Base-by-base conservation (phyloP, 2,888 invertebrate genomes). In the Heterodera filipjevi region DNA sequence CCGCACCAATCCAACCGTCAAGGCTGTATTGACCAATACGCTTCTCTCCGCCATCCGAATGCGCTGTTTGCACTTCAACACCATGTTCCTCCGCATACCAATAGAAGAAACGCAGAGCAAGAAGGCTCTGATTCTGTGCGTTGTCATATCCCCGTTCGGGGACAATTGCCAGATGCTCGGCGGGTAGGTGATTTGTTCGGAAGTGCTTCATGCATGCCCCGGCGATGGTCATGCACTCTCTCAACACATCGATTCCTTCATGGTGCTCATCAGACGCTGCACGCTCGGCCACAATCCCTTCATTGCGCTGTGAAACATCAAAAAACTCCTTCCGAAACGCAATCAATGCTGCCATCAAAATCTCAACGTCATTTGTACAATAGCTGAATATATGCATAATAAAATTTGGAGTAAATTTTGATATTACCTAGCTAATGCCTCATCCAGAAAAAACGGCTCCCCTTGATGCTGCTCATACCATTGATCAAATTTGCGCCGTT, bases 71-170 rank as follows among this genome's bases (percentile, higher is more conserved):
- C 3, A 76, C 19, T 14, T 14, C 6, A 12, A 70, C 71, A 2
- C 32, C 35, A 49, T 77, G 14, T 16, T 71, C 39, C 39, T 44
- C 33, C 6, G 44, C 46, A 19, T 71, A 77, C 77, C 77, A 77
- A 5, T 77, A 12, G 39, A 77, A 8, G 46, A 66, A 77, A 8
- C 46, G 35, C 16, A 77, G 39, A 2, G 77, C 77, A 0, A 77
- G 16, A 1, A 49, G 6, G 19, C 77, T 77, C 16, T 77, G 77
- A 16, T 46, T 33, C 12, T 70, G 32, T 0, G n/a, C 33, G 33
- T 68, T 68, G 33, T 39, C 68, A 68, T 68, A 68, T 10, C 39
- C 39, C 22, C 16, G 10, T 68, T 33, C 35, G 16, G 49, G 49
- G 19, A 49, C 49, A 1, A 49, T 49, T 3, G 49, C 49, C 3